phyloP scores from a whole-genome alignment of 1,140 invertebrate genomes.

The Cyrtorhinus lividipennis region DNA sequence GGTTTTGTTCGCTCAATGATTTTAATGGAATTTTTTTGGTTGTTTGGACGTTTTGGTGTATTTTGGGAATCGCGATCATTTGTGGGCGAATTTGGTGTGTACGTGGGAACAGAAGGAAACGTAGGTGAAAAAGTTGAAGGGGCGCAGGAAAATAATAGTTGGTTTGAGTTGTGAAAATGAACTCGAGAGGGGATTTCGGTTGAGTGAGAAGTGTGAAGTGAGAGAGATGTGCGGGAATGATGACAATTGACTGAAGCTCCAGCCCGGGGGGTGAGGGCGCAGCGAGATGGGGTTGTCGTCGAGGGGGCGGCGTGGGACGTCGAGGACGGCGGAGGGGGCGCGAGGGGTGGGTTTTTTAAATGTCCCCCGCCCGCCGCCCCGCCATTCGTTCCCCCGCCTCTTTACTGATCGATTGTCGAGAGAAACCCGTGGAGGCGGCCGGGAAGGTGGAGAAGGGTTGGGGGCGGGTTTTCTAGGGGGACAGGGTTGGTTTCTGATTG shows the following conservation, averaged over 20 bases:
- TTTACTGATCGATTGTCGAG: constrained; percentile 8
- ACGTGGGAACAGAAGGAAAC: background rate
- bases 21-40: background rate
- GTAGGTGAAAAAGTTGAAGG: background rate
- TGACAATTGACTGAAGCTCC: constrained; percentile 6
- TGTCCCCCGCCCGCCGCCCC: background rate
- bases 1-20: background rate
- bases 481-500: constrained; percentile 15
- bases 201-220: background rate
- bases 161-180: constrained; percentile 9
- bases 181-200: background rate
- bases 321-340: background rate
- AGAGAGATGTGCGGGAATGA: constrained; percentile 7
- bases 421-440: background rate
- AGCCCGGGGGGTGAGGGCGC: background rate
- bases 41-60: background rate
- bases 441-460: constrained; percentile 1
- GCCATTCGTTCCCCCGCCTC: background rate
- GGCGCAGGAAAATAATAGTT: background rate
- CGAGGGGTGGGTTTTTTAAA: background rate
- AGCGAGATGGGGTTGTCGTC: background rate
- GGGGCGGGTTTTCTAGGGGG: too few relatives aligned
- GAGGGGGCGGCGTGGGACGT: background rate
- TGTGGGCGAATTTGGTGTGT: too few relatives aligned
- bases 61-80: too few relatives aligned